Conservation (phyloP, 2,797 vertebrate species). For the Amblyopsis hoosieri region DNA sequence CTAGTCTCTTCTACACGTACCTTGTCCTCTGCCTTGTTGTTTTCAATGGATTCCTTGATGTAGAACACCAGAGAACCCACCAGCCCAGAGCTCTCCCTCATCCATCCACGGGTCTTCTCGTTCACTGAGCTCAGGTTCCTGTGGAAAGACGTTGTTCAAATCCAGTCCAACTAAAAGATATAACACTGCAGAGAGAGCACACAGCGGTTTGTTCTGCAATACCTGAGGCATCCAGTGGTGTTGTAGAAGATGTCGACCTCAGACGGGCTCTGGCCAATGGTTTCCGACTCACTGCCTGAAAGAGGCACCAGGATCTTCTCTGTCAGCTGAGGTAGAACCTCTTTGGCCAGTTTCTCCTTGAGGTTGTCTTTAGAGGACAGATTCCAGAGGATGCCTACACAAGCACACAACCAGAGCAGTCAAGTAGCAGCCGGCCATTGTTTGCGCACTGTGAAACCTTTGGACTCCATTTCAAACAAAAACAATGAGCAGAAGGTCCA, state of each 20-base stretch:
- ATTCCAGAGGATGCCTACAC: constrained; percentile 95
- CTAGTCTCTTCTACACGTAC: constrained; percentile 57
- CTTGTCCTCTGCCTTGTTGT: constrained; percentile 85
- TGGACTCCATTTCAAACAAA: neutral
- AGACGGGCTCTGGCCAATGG: constrained; percentile 77
- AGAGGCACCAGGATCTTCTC: constrained; percentile 85
- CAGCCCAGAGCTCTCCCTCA: constrained; percentile 84
- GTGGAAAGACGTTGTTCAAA: constrained; percentile 6
- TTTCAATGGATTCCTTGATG: constrained; percentile 75
- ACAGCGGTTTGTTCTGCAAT: constrained; percentile 6
- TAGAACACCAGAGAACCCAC: constrained; percentile 87
- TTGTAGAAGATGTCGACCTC: constrained; percentile 92
- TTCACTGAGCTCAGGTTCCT: constrained; percentile 95
- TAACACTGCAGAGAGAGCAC: neutral
- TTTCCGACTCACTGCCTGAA: constrained; percentile 44
- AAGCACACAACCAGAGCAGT: constrained; percentile 9
- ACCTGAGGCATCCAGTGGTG: constrained; percentile 95
- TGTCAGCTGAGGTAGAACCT: constrained; percentile 82
- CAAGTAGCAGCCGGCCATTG: neutral
- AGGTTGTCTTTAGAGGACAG: constrained; percentile 93
- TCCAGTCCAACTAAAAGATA: too few relatives aligned
- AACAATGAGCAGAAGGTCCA: neutral
- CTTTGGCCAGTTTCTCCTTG: constrained; percentile 87
- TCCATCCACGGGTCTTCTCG: constrained; percentile 84
- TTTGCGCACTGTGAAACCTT: neutral